phyloP scores from a whole-genome alignment of 2,888 invertebrate species.

The Pristionchus mayeri region DNA sequence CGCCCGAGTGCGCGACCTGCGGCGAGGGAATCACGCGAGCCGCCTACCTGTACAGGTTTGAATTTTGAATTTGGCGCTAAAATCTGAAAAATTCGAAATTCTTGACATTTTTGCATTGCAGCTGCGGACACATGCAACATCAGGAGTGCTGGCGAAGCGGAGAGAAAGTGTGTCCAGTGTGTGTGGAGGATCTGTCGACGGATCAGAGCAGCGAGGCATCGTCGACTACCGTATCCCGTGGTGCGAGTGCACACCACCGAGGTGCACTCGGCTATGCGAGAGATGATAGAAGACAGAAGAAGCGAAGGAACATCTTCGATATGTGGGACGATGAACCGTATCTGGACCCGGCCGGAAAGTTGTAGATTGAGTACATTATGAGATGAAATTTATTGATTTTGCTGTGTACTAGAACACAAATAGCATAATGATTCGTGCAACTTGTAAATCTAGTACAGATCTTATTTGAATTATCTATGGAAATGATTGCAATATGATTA shows the following conservation, averaged over 20 bases:
- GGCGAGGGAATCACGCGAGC: slow-evolving; percentile 48
- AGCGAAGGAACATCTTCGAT: slow-evolving; percentile 52
- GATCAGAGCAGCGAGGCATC: too few species aligned
- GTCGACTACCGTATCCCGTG: background rate
- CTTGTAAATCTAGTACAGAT: slow-evolving; percentile 1
- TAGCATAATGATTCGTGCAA: slow-evolving; percentile 27
- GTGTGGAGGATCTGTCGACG: background rate
- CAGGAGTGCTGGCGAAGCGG: slow-evolving; percentile 50
- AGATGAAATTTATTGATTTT: background rate
- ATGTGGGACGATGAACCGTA: slow-evolving; percentile 50
- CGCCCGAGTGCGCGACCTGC: slow-evolving; percentile 52
- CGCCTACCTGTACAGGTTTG: slow-evolving; percentile 52
- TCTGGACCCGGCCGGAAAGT: slow-evolving; percentile 41
- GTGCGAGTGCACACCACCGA: background rate
- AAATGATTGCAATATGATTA: slow-evolving; percentile 7
- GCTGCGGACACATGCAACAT: slow-evolving; percentile 58
- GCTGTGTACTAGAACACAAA: background rate
- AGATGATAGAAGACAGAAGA: slow-evolving; percentile 1
- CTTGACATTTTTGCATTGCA: slow-evolving; percentile 43
- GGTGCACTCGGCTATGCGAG: background rate
- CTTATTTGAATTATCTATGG: slow-evolving; percentile 1
- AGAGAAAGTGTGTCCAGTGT: slow-evolving; percentile 39
- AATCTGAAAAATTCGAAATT: background rate
- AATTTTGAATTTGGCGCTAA: background rate
- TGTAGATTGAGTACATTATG: slow-evolving; percentile 1